Percentiles rank a stretch among this genome's conserved stretches.
Evolutionary conservation across 2,888 invertebrate species (phyloP).

Genomic region (Polyploca ridens): DNA sequence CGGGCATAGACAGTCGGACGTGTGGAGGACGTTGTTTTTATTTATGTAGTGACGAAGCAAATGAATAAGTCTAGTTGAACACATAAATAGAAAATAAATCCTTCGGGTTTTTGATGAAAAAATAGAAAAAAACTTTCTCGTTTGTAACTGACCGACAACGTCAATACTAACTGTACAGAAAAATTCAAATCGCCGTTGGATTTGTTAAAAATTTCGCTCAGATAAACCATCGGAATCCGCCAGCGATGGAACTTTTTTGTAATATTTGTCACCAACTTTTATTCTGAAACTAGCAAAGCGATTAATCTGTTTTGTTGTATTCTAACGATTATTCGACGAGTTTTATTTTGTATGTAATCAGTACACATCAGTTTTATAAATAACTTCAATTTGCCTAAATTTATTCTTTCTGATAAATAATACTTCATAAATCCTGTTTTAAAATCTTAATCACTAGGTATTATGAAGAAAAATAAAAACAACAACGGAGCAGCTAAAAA

Average conservation of each 20-base stretch:
- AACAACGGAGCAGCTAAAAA: slow-evolving; percentile 45
- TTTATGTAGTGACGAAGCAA: too few relatives aligned
- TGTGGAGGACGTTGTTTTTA: too few relatives aligned
- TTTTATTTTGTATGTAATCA: background rate
- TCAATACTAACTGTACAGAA: slow-evolving; percentile 24
- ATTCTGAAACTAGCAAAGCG: background rate
- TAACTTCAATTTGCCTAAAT: background rate
- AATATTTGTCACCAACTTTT: background rate
- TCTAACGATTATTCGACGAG: background rate
- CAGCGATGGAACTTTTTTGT: background rate
- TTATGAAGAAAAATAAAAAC: slow-evolving; percentile 72
- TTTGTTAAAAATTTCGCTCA: slow-evolving; percentile 43
- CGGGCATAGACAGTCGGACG: too few relatives aligned
- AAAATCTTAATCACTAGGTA: slow-evolving; percentile 19
- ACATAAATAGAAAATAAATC: background rate
- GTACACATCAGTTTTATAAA: background rate
- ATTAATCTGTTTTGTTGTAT: background rate
- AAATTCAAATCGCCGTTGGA: slow-evolving; percentile 27
- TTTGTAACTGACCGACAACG: background rate
- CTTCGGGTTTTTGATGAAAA: background rate
- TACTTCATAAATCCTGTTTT: background rate
- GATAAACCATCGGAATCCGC: slow-evolving; percentile 45
- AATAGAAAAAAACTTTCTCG: background rate
- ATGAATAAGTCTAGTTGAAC: too few relatives aligned
- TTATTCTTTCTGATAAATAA: background rate